These are phyloP conservation scores for Amblyjoppa proteus DNA, from an alignment of 2,888 invertebrate species.

Conservation along the genomic window DNA sequence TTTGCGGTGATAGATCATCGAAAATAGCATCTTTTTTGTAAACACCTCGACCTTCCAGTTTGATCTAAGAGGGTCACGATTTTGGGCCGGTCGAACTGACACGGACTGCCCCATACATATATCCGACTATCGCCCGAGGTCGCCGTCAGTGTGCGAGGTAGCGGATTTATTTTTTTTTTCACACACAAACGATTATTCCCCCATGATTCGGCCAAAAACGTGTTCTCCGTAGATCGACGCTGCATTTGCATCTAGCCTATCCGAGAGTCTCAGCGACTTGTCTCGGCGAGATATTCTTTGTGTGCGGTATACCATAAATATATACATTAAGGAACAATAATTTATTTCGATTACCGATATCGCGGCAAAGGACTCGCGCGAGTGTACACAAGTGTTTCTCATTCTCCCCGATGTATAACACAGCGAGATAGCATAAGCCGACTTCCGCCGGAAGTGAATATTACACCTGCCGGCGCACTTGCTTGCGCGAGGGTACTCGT, in stretches of 20 bases:
- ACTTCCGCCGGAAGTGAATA: conserved; percentile 69
- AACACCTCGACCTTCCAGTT: too few relatives aligned
- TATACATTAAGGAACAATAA: not conserved
- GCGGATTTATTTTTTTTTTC: conserved; percentile 2
- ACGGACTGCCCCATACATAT: too few relatives aligned
- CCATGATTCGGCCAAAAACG: not conserved
- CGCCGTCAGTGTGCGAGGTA: not conserved
- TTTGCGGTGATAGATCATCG: too few relatives aligned
- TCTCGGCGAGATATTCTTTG: conserved; percentile 18
- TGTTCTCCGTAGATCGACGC: conserved; percentile 10
- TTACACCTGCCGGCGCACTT: conserved; percentile 62
- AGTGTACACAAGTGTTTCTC: not conserved
- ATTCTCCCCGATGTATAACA: conserved; percentile 6
- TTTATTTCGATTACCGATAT: conserved; percentile 10
- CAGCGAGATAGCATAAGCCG: conserved; percentile 43
- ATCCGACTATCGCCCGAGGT: not conserved
- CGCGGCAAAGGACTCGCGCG: not conserved
- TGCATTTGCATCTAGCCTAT: conserved; percentile 25
- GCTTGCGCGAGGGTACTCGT: not conserved
- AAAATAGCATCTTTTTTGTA: too few relatives aligned
- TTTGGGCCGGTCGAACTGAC: not conserved
- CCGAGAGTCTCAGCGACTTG: not conserved
- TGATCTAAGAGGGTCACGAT: too few relatives aligned
- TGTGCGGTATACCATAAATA: not conserved
- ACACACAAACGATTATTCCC: not conserved